These are phyloP conservation scores for Mastigias papua DNA, from an alignment of 30 jellyfish, hydroid and myxozoan genomes.

Conservation along the genomic window DNA sequence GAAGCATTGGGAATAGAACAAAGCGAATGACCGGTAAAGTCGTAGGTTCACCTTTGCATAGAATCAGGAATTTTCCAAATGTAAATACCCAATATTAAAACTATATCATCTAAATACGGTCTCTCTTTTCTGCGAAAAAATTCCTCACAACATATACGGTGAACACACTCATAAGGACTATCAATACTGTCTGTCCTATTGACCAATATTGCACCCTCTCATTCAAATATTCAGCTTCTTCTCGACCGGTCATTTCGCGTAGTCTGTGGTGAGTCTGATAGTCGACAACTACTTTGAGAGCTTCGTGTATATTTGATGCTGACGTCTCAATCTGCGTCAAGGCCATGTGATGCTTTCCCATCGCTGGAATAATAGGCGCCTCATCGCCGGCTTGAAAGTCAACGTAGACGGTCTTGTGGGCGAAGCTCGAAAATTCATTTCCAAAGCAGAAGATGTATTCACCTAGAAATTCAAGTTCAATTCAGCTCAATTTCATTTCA, in stretches of 20 bases:
- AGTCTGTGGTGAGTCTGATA: slow-evolving; percentile 98
- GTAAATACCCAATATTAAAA: background rate
- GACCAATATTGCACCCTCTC: slow-evolving; percentile 99
- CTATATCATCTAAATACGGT: slow-evolving; percentile 52
- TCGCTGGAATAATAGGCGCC: slow-evolving; percentile 68
- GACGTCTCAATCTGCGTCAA: slow-evolving; percentile 94
- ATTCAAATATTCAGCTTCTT: slow-evolving; percentile 87
- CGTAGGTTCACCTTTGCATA: background rate
- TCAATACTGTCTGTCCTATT: slow-evolving; percentile 87
- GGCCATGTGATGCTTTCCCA: slow-evolving; percentile 91
- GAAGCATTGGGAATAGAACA: background rate
- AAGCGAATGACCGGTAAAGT: background rate
- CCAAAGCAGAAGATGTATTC: slow-evolving; percentile 96
- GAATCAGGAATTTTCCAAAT: background rate
- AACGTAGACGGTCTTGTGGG: slow-evolving; percentile 91
- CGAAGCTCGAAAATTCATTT: slow-evolving; percentile 93
- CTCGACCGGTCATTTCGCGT: slow-evolving; percentile 95
- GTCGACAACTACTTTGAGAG: slow-evolving; percentile 90
- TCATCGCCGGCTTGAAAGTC: slow-evolving; percentile 98
- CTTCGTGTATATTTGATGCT: slow-evolving; percentile 92
- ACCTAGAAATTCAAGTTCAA: no score
- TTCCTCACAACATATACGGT: slow-evolving; percentile 87
- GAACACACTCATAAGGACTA: slow-evolving; percentile 66
- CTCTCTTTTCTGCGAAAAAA: slow-evolving; percentile 96
- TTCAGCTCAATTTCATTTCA: no score